Conservation (phyloP, 2,797 vertebrate species). For the Phataginus tetradactyla region DNA sequence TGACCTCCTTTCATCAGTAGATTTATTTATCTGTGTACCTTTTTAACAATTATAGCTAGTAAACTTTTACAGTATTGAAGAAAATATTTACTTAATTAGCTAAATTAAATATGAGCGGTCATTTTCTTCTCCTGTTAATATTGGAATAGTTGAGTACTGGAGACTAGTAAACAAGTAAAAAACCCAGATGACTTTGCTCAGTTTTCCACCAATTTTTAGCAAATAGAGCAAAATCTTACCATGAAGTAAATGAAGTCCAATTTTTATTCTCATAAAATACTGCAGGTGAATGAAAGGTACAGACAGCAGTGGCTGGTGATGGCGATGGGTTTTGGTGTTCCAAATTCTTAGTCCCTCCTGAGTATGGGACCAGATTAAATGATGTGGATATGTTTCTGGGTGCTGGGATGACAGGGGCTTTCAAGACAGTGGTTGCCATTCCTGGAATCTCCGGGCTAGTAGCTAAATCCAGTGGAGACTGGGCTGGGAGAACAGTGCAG, state of each 20-base stretch:
- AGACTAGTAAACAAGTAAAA: background rate
- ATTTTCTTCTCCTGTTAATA: background rate
- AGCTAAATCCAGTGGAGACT: background rate
- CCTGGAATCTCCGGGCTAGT: background rate
- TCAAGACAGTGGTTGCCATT: background rate
- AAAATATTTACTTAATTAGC: background rate
- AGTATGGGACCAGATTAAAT: background rate
- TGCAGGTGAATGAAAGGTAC: background rate
- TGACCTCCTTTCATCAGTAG: background rate
- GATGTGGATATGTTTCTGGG: background rate
- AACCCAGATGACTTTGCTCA: background rate
- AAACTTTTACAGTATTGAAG: background rate
- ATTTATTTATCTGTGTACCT: background rate
- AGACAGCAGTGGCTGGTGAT: background rate
- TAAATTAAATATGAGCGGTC: background rate
- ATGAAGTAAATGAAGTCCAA: background rate
- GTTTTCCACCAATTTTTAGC: slow-evolving; percentile 17
- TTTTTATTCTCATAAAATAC: background rate
- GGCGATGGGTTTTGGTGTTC: background rate
- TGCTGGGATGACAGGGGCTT: background rate
- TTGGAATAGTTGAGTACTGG: background rate
- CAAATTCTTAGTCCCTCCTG: background rate
- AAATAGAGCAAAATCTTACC: background rate
- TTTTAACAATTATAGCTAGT: background rate
- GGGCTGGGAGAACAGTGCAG: background rate